These are phyloP conservation scores for Diadema setosum DNA, from an alignment of 35 echinoderm and acorn worm species.

Conservation along the genomic window DNA sequence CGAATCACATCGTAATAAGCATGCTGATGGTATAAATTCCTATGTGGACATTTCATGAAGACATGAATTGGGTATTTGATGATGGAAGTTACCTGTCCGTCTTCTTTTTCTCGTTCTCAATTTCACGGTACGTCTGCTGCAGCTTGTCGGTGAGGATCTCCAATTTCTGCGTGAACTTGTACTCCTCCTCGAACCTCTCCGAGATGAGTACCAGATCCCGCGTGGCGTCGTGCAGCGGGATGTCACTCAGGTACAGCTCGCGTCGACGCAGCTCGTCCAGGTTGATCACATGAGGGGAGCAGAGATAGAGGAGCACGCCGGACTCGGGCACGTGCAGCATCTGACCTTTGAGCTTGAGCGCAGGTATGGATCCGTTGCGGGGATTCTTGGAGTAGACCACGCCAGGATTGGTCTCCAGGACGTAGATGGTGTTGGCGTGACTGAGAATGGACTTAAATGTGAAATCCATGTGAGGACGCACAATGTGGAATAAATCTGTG, in stretches of 20 bases:
- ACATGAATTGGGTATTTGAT: too few species aligned
- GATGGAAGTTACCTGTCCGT: conserved; percentile 96
- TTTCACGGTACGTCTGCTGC: conserved; percentile 89
- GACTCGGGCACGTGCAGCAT: conserved; percentile 82
- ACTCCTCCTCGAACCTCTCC: conserved; percentile 92
- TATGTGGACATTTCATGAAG: too few species aligned
- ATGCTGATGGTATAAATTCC: too few species aligned
- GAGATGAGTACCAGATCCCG: conserved; percentile 91
- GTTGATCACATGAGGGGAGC: conserved; percentile 82
- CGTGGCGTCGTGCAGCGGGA: conserved; percentile 90
- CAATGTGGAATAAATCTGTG: conserved; percentile 71
- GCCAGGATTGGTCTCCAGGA: conserved; percentile 54
- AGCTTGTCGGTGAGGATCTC: conserved; percentile 95
- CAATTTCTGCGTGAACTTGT: conserved; percentile 92
- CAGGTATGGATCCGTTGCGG: conserved; percentile 4
- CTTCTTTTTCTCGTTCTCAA: conserved; percentile 90
- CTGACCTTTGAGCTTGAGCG: conserved; percentile 89
- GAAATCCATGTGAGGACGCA: conserved; percentile 94
- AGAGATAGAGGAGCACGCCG: conserved; percentile 75
- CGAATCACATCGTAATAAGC: too few species aligned
- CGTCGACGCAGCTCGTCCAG: conserved; percentile 80
- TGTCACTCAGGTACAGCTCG: conserved; percentile 84
- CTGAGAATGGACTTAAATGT: conserved; percentile 88
- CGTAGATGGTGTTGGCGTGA: conserved; percentile 92
- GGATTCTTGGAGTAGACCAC: conserved; percentile 13